Base-by-base conservation (phyloP, 2,888 invertebrate species). In the Cancer borealis region DNA sequence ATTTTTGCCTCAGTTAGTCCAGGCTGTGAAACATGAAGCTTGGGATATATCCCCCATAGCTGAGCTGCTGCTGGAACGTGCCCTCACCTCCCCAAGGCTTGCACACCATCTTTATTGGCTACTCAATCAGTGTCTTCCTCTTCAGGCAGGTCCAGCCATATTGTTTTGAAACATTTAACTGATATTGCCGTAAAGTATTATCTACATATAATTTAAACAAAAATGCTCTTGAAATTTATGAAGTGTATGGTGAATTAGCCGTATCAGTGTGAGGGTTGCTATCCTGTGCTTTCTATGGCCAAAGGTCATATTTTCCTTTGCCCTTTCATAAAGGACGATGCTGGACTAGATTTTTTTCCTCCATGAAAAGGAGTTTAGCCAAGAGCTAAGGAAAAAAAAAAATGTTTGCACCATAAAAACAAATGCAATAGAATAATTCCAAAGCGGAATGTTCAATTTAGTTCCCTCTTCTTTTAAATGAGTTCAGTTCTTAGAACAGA, bases 31-130 rank as follows among this genome's bases (percentile, higher is more conserved):
- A 96, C 98, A 98, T 96, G 99, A 98, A 97, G 99, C 98, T 0
- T 99, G 98, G 96, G 99, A 99, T 96, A 98, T 98, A 88, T 99
- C 99, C 21, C 97, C 98, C 0, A 97, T 99, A 93, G 98, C 99
- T 26, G 93, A 95, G 96, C 98, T 99, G 96, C 97, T 99, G 91
- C 96, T 99, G 39, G 98, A 98, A 95, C 97, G 98, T 95, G 98
- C 99, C 0, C 97, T 99, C 94, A 97, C 98, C 54, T 98, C 98
- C 26, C 98, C 99, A 0, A 97, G 99, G 93, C 98, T 99, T 92
- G 99, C 99, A 0, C 99, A 99, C 97, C 98, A 98, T 96, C 97
- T 99, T 96, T 99, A 99, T 96, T 99, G 99, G 99, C 97, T 98
- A 95, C 96, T 99, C 93, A 98, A 98, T 84, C 98, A 98, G 96